phyloP scores from a whole-genome alignment of 2,113 vertebrate species.

The Anhinga rufa region DNA sequence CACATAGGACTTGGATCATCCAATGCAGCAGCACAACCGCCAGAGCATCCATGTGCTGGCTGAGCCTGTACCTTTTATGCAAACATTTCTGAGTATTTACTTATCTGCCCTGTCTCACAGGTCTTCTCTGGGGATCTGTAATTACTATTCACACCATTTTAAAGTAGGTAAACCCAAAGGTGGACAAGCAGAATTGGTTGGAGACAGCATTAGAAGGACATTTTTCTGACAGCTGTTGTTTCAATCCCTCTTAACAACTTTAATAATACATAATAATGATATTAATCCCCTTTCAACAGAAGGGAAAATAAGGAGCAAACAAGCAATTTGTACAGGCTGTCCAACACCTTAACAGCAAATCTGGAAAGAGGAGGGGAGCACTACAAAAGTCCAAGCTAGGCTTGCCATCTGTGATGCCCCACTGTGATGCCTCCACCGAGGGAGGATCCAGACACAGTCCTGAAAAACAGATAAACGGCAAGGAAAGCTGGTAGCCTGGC shows the following conservation, averaged over 20 bases:
- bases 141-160: not conserved
- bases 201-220: not conserved
- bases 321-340: not conserved
- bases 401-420: not conserved
- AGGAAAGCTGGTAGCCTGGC: not conserved
- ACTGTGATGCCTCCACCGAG: not conserved
- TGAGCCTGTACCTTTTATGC: not conserved
- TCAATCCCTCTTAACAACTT: not conserved
- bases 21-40: rapidly evolving
- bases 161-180: not conserved
- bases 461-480: slow-evolving; percentile 16
- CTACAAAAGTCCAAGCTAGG: not conserved
- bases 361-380: not conserved
- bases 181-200: not conserved
- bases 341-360: not conserved
- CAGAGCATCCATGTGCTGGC: not conserved
- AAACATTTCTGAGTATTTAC: not conserved
- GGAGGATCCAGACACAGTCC: not conserved
- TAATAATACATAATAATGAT: not conserved
- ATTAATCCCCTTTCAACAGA: not conserved
- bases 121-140: not conserved
- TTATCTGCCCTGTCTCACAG: not conserved
- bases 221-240: not conserved
- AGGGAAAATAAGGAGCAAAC: not conserved
- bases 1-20: not conserved